Percentiles rank a stretch among this genome's conserved stretches.
phyloP scores from a whole-genome alignment of 1,140 invertebrate genomes.

The Chrysoperla carnea region DNA sequence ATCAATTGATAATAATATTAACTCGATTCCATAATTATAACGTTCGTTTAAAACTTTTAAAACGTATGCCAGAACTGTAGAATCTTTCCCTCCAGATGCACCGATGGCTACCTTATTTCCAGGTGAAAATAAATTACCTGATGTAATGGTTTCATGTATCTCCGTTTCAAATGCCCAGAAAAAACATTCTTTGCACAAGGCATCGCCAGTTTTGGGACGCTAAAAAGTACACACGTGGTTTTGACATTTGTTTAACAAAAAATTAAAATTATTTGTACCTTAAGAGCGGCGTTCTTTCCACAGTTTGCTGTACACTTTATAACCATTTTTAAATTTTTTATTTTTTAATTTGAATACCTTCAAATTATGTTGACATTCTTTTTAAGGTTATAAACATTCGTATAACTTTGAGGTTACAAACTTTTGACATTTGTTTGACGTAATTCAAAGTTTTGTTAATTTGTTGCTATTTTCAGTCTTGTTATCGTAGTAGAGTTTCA shows the following conservation, averaged over 20 bases:
- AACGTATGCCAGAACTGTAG: constrained; percentile 87
- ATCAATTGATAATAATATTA: constrained; percentile 91
- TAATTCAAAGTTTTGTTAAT: too few relatives aligned
- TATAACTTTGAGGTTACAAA: too few relatives aligned
- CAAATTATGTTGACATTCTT: too few relatives aligned
- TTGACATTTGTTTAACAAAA: background rate
- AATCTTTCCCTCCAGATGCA: constrained; percentile 98
- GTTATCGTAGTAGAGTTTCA: too few relatives aligned
- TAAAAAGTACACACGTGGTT: constrained; percentile 16
- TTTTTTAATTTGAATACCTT: too few relatives aligned
- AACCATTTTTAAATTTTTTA: too few relatives aligned
- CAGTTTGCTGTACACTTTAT: background rate
- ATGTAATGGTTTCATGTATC: constrained; percentile 84
- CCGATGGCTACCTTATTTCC: constrained; percentile 88
- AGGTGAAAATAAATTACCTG: constrained; percentile 65
- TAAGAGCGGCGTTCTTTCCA: background rate
- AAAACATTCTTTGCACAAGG: constrained; percentile 91
- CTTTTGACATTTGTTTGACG: too few relatives aligned
- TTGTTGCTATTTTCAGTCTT: too few relatives aligned
- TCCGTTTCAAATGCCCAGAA: constrained; percentile 90
- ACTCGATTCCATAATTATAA: constrained; percentile 80
- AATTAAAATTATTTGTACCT: constrained; percentile 1
- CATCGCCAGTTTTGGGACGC: constrained; percentile 81
- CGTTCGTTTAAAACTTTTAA: constrained; percentile 83
- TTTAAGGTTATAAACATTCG: too few relatives aligned